Base-by-base conservation (phyloP, 92 coral and sea anemone genomes). In the Epizoanthus rinbou region DNA sequence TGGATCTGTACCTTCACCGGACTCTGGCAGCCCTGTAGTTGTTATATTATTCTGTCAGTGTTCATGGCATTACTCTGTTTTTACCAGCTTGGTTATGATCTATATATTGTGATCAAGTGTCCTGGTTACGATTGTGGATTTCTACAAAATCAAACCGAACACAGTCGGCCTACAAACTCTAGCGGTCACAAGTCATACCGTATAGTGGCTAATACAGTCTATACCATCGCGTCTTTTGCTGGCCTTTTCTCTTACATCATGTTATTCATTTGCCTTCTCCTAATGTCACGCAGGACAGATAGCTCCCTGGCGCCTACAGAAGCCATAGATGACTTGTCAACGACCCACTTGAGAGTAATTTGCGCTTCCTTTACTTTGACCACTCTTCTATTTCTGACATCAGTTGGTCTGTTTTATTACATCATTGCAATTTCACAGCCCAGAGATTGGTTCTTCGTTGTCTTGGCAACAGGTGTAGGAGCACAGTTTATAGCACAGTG, bases 401-500 rank as follows among this genome's bases (percentile, higher is more conserved):
- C 92, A 0, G 92, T 93, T 69, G 84, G 75, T 7, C 60, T 93
- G 87, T 91, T 93, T 63, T 88, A 91, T 74, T 82, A 81, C 83
- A 86, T 93, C 23, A 63, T 91, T 45, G 21, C 87, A 73, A 63
- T 52, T 1, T 6, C 73, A 17, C 92, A 93, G 84, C 88, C 90
- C 1, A 69, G 74, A 57, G 83, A 80, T 23, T 76, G 88, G 80
- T 86, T 69, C 67, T 92, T 90, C 35, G 57, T 79, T 71, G 62
- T 63, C 71, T 62, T 92, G 70, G 72, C 84, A 14, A 74, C 89
- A 45, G 97, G 94, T 52, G 92, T 88, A 2, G 97, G 82, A 17
- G 75, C 90, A n/a, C 97, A 92, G 86, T 91, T 92, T 73, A 67
- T 90, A 7, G 92, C 97, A 0, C 94, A 91, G 60, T 90, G 92